A percentile compares a stretch with the other conserved stretches of the same genome.
Evolutionary conservation across 2,797 vertebrate species (phyloP).

Genomic region (Spatula versicolor): DNA sequence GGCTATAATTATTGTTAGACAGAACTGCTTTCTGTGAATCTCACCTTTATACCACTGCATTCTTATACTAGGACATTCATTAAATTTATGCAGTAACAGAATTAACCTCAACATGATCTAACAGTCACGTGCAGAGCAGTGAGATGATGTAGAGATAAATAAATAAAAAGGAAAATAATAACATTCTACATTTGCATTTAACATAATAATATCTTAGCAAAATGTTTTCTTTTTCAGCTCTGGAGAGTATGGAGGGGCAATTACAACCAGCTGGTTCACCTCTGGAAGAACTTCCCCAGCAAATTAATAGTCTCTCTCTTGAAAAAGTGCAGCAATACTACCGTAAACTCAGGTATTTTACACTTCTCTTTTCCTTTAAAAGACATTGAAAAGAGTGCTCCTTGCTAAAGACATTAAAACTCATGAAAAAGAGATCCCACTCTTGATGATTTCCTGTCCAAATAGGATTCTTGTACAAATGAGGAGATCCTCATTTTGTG

Average conservation of each 20-base stretch:
- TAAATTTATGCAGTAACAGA: not conserved
- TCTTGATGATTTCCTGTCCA: not conserved
- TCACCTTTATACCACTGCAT: not conserved
- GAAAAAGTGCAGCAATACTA: conserved; percentile 97
- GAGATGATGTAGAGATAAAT: not conserved
- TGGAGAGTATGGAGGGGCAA: conserved; percentile 87
- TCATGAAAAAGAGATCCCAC: not conserved
- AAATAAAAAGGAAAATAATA: not conserved
- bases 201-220: not conserved
- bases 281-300: conserved; percentile 91
- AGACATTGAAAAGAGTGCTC: not conserved
- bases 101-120: not conserved
- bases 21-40: not conserved
- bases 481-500: not conserved
- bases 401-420: not conserved
- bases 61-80: not conserved
- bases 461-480: not conserved
- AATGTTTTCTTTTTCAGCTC: conserved; percentile 77
- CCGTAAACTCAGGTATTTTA: conserved; percentile 91
- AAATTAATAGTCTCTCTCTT: conserved; percentile 91
- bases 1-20: not conserved
- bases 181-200: not conserved
- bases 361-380: not conserved
- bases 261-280: conserved; percentile 70
- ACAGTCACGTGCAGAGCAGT: not conserved